phyloP scores from a whole-genome alignment of 2,888 invertebrate species.

The Lasioglossum villosulum region DNA sequence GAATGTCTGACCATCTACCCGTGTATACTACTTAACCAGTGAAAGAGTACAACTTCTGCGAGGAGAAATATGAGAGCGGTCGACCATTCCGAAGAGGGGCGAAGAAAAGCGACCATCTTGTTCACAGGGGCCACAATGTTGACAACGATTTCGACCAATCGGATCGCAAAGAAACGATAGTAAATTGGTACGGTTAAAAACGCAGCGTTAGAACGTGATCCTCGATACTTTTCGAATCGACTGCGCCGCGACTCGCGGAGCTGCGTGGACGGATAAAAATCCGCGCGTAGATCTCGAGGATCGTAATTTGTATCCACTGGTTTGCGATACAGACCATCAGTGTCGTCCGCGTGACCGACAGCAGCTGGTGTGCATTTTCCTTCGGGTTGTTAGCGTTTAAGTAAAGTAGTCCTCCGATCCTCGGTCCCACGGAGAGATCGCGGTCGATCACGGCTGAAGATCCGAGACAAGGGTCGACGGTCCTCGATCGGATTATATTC shows the following conservation, averaged over 20 bases:
- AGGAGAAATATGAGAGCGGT: not conserved
- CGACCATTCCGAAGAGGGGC: not conserved
- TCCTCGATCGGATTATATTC: not conserved
- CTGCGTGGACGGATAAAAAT: not conserved
- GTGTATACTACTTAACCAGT: not conserved
- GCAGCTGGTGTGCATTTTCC: slow-evolving; percentile 57
- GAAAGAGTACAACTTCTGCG: not conserved
- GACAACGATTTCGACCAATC: not conserved
- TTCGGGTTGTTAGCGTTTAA: slow-evolving; percentile 11
- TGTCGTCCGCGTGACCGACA: slow-evolving; percentile 61
- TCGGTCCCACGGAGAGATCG: slow-evolving; percentile 37
- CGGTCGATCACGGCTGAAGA: not conserved
- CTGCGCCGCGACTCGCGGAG: not conserved
- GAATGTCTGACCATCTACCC: not conserved
- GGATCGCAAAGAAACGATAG: not conserved
- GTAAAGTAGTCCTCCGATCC: slow-evolving; percentile 20
- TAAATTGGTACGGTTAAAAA: not conserved
- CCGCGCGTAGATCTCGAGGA: slow-evolving; percentile 1
- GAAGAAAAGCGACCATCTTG: not conserved
- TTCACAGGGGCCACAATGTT: not conserved
- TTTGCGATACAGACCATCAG: slow-evolving; percentile 71
- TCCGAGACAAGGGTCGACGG: not conserved
- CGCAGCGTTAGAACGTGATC: not conserved
- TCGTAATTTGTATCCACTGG: not conserved
- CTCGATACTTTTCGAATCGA: not conserved